Conservation (phyloP, 2,113 vertebrate genomes). For the Rhinichthys klamathensis region DNA sequence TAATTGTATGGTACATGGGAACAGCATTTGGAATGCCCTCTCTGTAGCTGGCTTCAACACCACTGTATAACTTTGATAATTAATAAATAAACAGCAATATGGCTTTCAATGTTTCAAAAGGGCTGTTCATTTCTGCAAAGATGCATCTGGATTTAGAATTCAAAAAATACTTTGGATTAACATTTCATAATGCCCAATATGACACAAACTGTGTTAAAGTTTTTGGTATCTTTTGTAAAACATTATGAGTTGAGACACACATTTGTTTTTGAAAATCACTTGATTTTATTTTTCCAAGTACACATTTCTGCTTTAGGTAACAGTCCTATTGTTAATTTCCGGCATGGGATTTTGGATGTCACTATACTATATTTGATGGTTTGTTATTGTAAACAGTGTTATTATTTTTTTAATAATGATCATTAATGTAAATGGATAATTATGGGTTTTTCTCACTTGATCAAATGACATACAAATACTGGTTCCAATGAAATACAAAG, state of each 20-base stretch:
- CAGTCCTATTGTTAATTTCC: background rate
- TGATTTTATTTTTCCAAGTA: constrained; percentile 23
- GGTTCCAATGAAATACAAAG: background rate
- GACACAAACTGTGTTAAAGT: too few species aligned
- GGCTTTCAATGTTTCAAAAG: constrained; percentile 51
- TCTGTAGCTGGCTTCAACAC: constrained; percentile 68
- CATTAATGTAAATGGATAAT: background rate
- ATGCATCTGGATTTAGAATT: too few species aligned
- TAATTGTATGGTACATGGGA: constrained; percentile 67
- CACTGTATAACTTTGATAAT: constrained; percentile 66
- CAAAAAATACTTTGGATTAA: too few species aligned
- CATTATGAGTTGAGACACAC: background rate
- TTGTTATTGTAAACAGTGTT: background rate
- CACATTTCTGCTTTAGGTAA: background rate
- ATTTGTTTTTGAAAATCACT: background rate
- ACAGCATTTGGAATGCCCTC: constrained; percentile 63
- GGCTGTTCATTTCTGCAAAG: too few species aligned
- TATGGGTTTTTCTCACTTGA: background rate
- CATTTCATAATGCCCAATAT: too few species aligned
- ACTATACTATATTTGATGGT: background rate
- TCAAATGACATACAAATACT: background rate
- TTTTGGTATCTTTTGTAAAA: background rate
- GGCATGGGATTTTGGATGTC: background rate
- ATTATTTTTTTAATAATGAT: background rate
- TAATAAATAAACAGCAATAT: constrained; percentile 79